These are phyloP conservation scores for Anolis sagrei DNA, from an alignment of 2,113 vertebrate genomes.

Conservation along the genomic window DNA sequence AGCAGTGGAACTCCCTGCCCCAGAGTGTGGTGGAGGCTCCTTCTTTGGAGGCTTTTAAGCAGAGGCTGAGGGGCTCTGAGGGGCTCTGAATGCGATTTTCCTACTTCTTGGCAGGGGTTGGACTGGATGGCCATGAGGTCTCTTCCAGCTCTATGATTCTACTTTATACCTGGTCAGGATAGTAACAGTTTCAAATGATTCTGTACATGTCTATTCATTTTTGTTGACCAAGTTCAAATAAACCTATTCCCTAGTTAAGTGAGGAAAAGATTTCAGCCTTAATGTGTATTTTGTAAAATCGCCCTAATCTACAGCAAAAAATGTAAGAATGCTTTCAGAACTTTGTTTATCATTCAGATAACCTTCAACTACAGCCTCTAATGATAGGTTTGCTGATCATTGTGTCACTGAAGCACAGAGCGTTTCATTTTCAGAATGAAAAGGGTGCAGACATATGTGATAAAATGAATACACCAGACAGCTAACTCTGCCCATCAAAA, in stretches of 20 bases:
- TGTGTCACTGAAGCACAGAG: background rate
- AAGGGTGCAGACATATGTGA: background rate
- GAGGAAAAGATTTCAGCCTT: background rate
- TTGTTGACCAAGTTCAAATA: background rate
- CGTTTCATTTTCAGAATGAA: background rate
- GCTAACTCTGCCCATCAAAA: background rate
- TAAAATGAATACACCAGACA: background rate
- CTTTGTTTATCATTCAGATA: background rate
- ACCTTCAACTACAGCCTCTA: background rate
- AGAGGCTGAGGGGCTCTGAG: too few relatives aligned
- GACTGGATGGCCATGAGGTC: too few relatives aligned
- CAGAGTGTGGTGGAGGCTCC: too few relatives aligned
- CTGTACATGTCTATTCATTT: too few relatives aligned
- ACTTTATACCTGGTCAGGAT: too few relatives aligned
- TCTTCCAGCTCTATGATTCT: too few relatives aligned
- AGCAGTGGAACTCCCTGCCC: too few relatives aligned
- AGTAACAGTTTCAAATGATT: background rate
- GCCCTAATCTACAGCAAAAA: background rate
- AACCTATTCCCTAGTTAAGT: background rate
- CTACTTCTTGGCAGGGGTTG: too few relatives aligned
- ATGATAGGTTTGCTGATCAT: background rate
- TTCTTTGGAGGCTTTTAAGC: too few relatives aligned
- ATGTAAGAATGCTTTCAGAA: background rate
- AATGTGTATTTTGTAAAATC: background rate
- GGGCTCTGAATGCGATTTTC: too few relatives aligned